phyloP scores from a whole-genome alignment of 2,797 vertebrate species.

The Nothura maculosa region DNA sequence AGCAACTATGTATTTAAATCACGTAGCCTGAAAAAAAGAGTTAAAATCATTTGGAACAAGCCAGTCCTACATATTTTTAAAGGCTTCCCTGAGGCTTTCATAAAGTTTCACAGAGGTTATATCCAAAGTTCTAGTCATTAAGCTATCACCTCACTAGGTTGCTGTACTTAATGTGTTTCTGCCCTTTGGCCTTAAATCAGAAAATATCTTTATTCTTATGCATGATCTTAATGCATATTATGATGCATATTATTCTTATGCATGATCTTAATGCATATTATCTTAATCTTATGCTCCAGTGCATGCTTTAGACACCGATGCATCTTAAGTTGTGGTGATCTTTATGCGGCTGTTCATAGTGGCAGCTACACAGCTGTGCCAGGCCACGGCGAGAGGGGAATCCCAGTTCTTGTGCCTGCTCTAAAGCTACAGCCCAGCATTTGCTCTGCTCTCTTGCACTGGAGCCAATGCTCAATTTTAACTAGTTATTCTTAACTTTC shows the following conservation, averaged over 20 bases:
- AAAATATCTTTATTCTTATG: background rate
- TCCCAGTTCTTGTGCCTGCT: background rate
- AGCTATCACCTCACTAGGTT: background rate
- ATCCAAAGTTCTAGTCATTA: background rate
- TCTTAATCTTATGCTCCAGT: too few species aligned
- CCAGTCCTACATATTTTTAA: background rate
- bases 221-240: too few species aligned
- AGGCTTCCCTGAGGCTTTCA: background rate
- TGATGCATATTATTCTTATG: background rate
- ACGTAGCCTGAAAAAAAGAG: background rate
- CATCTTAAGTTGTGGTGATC: background rate
- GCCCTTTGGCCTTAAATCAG: background rate
- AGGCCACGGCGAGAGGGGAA: background rate
- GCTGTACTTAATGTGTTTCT: background rate
- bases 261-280: too few species aligned
- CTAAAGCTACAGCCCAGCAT: background rate
- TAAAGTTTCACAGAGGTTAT: background rate
- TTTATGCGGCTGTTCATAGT: background rate
- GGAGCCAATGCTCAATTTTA: background rate
- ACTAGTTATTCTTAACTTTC: background rate
- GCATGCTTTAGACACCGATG: background rate
- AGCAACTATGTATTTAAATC: background rate
- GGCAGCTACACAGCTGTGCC: background rate
- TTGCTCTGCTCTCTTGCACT: background rate
- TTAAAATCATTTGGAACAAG: background rate